phyloP scores from a whole-genome alignment of 2,888 invertebrate species.

The Erannis defoliaria region DNA sequence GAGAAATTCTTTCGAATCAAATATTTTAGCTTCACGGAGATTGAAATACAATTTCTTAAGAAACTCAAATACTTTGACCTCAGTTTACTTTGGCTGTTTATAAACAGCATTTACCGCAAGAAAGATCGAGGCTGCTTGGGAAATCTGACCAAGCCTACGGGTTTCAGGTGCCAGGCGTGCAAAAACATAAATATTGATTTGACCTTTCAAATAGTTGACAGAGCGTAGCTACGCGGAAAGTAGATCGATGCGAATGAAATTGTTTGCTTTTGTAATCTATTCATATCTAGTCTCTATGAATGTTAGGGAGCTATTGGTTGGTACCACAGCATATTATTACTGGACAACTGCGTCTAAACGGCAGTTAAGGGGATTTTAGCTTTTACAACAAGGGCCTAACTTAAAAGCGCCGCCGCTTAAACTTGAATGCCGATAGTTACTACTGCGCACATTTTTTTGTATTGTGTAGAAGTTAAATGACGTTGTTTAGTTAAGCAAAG shows the following conservation, averaged over 20 bases:
- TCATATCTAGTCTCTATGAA: background rate
- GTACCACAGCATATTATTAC: too few relatives aligned
- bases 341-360: too few relatives aligned
- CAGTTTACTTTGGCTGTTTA: background rate
- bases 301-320: background rate
- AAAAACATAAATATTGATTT: conserved; percentile 26
- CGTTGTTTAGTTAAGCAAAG: too few relatives aligned
- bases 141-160: conserved; percentile 12
- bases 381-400: too few relatives aligned
- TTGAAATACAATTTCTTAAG: background rate
- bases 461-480: too few relatives aligned
- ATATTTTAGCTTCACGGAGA: background rate
- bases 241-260: background rate
- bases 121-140: conserved; percentile 23
- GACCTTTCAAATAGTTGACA: conserved; percentile 27
- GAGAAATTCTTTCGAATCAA: too few relatives aligned
- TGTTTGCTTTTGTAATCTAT: conserved; percentile 1
- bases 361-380: too few relatives aligned
- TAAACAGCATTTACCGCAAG: conserved; percentile 15
- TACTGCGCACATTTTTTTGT: too few relatives aligned
- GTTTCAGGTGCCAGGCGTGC: conserved; percentile 14
- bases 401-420: too few relatives aligned
- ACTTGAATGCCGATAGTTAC: too few relatives aligned
- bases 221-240: conserved; percentile 9
- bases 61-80: conserved; percentile 10